Evolutionary conservation across 2,888 invertebrate species (phyloP), one percentile per base, ranked within the genome.

Genomic region (Drosophila multiciliata): DNA sequence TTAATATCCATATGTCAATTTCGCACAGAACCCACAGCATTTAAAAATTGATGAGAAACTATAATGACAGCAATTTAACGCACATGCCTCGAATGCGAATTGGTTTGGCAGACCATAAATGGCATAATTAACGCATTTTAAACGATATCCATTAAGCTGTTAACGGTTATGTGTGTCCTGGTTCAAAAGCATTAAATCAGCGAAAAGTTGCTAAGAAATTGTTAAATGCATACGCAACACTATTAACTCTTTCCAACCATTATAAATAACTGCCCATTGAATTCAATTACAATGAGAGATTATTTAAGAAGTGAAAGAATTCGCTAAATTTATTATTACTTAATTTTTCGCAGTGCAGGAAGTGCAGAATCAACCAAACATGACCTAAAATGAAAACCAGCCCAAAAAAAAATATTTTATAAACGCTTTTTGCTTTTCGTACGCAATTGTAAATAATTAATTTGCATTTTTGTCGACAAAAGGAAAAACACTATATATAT

Each of bases 91-190:
- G 45, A 59, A 68, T 63, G 53, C 63, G 17, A 54, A 57, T 59
- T 62, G 58, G 33, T 58, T 53, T 54, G 45, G 52, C 33, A 17
- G 62, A 63, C 69, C 85, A 74, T 85, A 85, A 85, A 85, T 87
- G 81, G 74, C 77, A 85, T 87, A 85, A 87, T 85, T 85, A 85
- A 79, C 81, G 83, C 69, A 87, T 81, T 74, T 87, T 83, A 83
- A 85, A 85, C 85, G 77, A 69, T 74, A 73, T 32, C 68, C 84
- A 85, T 85, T 83, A 85, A 81, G 81, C 48, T 49, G 64, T 54
- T 60, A 48, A 40, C 3, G 8, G 35, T 17, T 17, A 8, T 8
- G 11, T 66, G 40, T 52, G 49, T 61, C 60, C 68, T 55, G 65
- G 50, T 66, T 64, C 55, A 78, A 67, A 60, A 66, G 71, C 67